Conservation (phyloP, 2,888 invertebrate genomes). For the Bimastos eiseni region DNA sequence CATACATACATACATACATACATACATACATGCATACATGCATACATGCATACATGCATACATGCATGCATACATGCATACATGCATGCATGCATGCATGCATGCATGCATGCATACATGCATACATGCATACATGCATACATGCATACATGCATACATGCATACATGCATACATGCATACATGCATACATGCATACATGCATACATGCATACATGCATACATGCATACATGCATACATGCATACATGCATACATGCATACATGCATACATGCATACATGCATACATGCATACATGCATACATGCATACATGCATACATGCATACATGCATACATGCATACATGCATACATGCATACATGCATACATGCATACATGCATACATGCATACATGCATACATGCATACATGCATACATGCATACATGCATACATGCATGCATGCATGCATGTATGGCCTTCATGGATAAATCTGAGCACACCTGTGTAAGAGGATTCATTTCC, state of each 20-base stretch:
- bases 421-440: too few species aligned
- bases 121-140: background rate
- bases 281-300: slow-evolving; percentile 4
- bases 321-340: too few species aligned
- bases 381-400: background rate
- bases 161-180: background rate
- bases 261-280: background rate
- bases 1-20: background rate
- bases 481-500: background rate
- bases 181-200: background rate
- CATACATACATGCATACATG: too few species aligned
- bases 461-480: background rate
- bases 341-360: too few species aligned
- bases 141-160: background rate
- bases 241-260: background rate
- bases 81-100: background rate
- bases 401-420: too few species aligned
- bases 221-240: background rate
- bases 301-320: background rate
- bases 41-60: too few species aligned
- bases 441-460: background rate
- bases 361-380: background rate
- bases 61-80: too few species aligned
- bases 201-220: background rate
- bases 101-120: background rate